A percentile compares a stretch with the other conserved stretches of the same genome.
Evolutionary conservation across 1,140 invertebrate genomes (phyloP).

Genomic region (Meloidogyne hapla): DNA sequence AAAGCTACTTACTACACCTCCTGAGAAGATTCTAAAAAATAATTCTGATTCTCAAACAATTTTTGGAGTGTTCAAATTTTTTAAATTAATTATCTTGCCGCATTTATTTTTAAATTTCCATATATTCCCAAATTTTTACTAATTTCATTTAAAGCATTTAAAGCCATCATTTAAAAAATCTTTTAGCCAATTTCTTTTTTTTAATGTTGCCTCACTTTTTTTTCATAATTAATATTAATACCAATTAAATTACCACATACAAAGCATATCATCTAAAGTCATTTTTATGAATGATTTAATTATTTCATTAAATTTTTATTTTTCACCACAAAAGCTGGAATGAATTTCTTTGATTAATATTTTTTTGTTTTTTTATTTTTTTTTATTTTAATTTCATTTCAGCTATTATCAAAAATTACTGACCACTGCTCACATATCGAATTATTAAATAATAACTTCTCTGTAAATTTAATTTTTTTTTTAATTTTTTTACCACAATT

Average conservation of each 20-base stretch:
- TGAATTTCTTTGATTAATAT: neutral
- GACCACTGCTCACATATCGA: neutral
- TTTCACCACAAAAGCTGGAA: neutral
- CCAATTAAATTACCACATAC: neutral
- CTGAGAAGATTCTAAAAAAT: too few species aligned
- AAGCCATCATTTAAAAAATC: conserved; percentile 7
- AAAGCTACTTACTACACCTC: too few species aligned
- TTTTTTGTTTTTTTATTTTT: neutral
- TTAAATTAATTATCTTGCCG: neutral
- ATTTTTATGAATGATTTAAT: conserved; percentile 1
- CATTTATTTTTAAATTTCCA: neutral
- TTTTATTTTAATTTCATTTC: neutral
- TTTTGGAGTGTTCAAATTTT: neutral
- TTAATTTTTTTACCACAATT: neutral
- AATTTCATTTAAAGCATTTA: neutral
- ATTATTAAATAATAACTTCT: neutral
- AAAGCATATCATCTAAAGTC: conserved; percentile 2
- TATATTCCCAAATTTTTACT: neutral
- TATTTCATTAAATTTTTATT: neutral
- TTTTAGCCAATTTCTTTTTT: neutral
- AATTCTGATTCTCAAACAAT: too few species aligned
- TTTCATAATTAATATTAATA: too few species aligned
- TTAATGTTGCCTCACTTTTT: neutral
- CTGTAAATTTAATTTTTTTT: neutral
- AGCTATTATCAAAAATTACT: neutral